Evolutionary conservation across 1,140 invertebrate species (phyloP).

Genomic region (Megalopta genalis): DNA sequence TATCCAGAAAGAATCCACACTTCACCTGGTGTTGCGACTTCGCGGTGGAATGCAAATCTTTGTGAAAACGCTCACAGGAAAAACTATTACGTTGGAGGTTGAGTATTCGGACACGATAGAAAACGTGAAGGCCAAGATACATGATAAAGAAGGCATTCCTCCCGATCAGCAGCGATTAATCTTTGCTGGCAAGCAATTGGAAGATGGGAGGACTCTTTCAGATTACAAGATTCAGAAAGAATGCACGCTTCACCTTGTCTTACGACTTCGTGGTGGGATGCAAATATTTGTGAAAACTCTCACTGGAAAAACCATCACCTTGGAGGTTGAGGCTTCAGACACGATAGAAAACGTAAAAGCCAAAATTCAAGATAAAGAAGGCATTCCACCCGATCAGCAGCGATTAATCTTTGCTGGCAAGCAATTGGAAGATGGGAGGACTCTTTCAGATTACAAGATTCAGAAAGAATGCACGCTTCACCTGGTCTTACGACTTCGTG

Average conservation of each 20-base stretch:
- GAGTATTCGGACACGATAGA: constrained; percentile 86
- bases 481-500: no score
- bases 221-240: constrained; percentile 27
- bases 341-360: no score
- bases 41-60: no score
- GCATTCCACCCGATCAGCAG: constrained; percentile 86
- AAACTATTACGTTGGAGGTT: constrained; percentile 88
- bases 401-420: constrained; percentile 87
- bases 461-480: constrained; percentile 88
- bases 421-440: constrained; percentile 84
- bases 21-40: constrained; percentile 23
- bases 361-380: no score
- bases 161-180: constrained; percentile 86
- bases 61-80: constrained; percentile 86
- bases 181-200: constrained; percentile 87
- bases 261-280: no score
- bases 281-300: no score
- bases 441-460: constrained; percentile 85
- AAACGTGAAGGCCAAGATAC: no score
- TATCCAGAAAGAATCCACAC: constrained; percentile 78
- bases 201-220: constrained; percentile 84
- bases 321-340: no score
- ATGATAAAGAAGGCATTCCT: constrained; percentile 85
- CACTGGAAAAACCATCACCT: no score
- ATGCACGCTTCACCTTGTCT: constrained; percentile 51